Evolutionary conservation across 2,113 vertebrate species (phyloP), one percentile per base, ranked within the genome.

Genomic region (Mustelus asterias): DNA sequence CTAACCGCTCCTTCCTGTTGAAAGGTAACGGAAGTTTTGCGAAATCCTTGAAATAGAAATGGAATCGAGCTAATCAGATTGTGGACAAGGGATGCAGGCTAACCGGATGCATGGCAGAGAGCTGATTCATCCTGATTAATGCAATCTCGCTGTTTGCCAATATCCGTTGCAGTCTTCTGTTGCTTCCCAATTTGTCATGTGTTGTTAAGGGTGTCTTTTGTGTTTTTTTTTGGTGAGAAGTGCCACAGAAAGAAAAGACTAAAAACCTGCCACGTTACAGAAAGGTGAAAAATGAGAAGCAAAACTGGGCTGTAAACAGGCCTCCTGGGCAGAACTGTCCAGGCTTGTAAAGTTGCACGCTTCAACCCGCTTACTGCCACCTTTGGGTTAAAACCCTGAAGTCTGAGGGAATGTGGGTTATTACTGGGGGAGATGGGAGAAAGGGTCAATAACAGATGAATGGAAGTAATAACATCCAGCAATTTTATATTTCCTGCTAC

Each of bases 121-220:
- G 95, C 96, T 96, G 96, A 96, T 96, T 96, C 96, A 96, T 83
- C 58, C 78, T 96, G 95, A 96, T 96, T 96, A 88, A 44, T 95
- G 92, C 96, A 96, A 95, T 96, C 95, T 29, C 78, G 67, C n/a
- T 72, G 18, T 95, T 88, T 83, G 92, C 95, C 95, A 96, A 70
- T 96, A 96, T 96, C 96, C 96, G 96, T 60, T 90, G 58, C 44
- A 67, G 20, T 90, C 67, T 83, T 95, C 95, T 93, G 95, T 90
- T 85, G 70, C 69, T 93, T 94, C 54, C 54, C 72, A 96, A 60
- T 80, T 96, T 93, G 95, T 96, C 95, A 65, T 95, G 95, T 94
- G 37, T 76, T 96, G 95, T 96, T 96, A 96, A 96, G 95, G 69
- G 70, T 18, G 72, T 95, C 93, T 72, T 67, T 67, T 65, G 33